Evolutionary conservation across 2,113 vertebrate species (phyloP).

Genomic region (Sylvilagus bachmani): DNA sequence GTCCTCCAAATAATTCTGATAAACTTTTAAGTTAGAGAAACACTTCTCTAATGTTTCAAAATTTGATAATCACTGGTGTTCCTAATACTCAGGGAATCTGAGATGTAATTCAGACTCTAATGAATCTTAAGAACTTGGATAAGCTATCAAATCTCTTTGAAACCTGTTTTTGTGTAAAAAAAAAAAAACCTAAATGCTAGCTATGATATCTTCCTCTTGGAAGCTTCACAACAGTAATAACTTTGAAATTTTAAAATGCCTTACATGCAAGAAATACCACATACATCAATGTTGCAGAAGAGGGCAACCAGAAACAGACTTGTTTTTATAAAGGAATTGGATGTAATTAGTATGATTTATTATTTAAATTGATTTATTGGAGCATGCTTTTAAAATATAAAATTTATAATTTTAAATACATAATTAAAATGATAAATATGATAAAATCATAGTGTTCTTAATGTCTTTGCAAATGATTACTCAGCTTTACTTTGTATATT

Average conservation of each 20-base stretch:
- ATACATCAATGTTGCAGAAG: background rate
- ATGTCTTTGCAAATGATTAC: background rate
- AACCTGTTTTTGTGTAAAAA: background rate
- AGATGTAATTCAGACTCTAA: background rate
- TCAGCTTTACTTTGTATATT: background rate
- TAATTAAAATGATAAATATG: background rate
- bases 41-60: background rate
- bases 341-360: background rate
- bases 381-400: background rate
- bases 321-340: background rate
- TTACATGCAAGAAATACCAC: background rate
- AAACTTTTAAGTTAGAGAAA: background rate
- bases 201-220: background rate
- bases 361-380: background rate
- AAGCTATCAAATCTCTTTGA: background rate
- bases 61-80: background rate
- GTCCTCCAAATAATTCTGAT: background rate
- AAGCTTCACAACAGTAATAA: background rate
- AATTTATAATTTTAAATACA: background rate
- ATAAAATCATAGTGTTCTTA: background rate
- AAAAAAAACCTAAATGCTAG: background rate
- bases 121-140: accelerated
- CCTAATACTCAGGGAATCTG: background rate
- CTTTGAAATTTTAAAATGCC: background rate
- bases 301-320: background rate